Conservation (phyloP, 2,797 vertebrate genomes). For the Muscicapa comitata region DNA sequence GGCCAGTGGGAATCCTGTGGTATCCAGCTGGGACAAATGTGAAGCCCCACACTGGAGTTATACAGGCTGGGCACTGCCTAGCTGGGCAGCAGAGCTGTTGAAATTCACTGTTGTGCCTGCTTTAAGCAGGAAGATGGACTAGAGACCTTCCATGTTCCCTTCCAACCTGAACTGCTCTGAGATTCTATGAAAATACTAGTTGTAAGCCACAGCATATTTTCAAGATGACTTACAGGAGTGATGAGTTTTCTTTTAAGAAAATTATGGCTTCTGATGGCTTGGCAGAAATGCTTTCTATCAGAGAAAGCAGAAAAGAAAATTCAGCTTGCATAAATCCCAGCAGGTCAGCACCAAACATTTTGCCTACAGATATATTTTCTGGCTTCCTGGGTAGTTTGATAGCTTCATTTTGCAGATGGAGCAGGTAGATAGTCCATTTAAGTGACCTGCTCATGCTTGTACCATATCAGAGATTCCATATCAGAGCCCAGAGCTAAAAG, state of each 20-base stretch:
- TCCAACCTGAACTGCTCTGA: not conserved
- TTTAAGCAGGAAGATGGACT: not conserved
- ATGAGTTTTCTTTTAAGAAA: not conserved
- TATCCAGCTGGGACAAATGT: not conserved
- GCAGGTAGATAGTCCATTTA: not conserved
- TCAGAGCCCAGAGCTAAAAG: not conserved
- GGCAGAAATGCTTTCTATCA: not conserved
- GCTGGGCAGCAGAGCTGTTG: not conserved
- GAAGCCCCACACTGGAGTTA: accelerated
- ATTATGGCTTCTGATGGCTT: not conserved
- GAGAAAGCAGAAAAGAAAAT: not conserved
- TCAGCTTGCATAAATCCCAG: not conserved
- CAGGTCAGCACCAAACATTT: not conserved
- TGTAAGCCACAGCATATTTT: not conserved
- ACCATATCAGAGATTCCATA: not conserved
- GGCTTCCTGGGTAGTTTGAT: not conserved
- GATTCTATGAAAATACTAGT: not conserved
- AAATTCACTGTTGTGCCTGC: not conserved
- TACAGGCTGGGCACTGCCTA: not conserved
- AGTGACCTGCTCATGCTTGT: not conserved
- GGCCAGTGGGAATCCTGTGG: accelerated
- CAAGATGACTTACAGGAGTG: not conserved
- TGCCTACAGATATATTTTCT: not conserved
- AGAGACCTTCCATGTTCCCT: not conserved
- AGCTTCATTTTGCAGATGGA: not conserved